Evolutionary conservation across 2,888 invertebrate genomes (phyloP).

Genomic region (Hyposoter dolosus): DNA sequence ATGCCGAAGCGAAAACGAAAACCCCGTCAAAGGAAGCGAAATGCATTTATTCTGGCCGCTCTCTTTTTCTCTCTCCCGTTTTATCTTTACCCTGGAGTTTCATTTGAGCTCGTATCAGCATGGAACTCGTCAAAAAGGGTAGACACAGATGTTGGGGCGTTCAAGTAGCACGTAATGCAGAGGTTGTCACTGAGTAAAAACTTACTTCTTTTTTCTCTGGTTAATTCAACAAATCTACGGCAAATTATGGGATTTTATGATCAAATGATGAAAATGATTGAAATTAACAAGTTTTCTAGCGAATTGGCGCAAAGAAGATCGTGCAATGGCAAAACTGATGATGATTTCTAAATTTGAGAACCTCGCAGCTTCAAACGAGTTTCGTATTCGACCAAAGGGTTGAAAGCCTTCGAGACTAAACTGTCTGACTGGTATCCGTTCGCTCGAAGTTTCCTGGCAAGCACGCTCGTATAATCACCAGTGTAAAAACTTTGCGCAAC

Average conservation of each 20-base stretch:
- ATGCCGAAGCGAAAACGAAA: conserved; percentile 62
- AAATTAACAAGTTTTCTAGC: background rate
- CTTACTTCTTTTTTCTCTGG: background rate
- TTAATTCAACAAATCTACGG: background rate
- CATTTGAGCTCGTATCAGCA: conserved; percentile 43
- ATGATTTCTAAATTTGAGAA: conserved; percentile 26
- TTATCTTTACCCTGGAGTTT: conserved; percentile 45
- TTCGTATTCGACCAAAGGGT: conserved; percentile 27
- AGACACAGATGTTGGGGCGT: conserved; percentile 1
- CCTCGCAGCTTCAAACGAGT: conserved; percentile 18
- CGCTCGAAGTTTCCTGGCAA: conserved; percentile 59
- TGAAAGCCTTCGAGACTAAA: conserved; percentile 48
- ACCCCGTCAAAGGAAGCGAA: conserved; percentile 73
- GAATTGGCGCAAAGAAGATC: background rate
- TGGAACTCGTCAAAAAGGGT: conserved; percentile 27
- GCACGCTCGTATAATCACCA: conserved; percentile 22
- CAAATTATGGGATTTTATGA: background rate
- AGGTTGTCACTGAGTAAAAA: conserved; percentile 48
- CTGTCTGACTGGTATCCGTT: conserved; percentile 27
- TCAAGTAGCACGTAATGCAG: conserved; percentile 17
- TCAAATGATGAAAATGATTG: background rate
- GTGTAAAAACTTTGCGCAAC: conserved; percentile 48
- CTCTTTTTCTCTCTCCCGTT: conserved; percentile 47
- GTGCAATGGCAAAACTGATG: background rate
- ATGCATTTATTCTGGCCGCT: conserved; percentile 73